Evolutionary conservation across 2,888 invertebrate species (phyloP).

Genomic region (Tenthredo amoena): DNA sequence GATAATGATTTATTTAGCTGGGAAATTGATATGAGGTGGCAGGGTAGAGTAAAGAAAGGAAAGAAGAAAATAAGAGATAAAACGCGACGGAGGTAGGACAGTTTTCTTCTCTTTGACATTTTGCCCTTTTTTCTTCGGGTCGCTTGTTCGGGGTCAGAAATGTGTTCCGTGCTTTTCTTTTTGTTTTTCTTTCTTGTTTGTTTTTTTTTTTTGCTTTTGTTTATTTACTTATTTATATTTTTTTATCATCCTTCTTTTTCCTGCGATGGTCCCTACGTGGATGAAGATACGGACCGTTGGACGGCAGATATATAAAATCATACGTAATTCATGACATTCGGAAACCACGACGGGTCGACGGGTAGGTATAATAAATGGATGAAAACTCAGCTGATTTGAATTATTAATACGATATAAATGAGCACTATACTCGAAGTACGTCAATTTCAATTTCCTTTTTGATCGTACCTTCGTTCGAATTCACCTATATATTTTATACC

Average conservation of each 20-base stretch:
- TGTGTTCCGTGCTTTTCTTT: not conserved
- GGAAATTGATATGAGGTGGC: slow-evolving; percentile 49
- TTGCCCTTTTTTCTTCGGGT: not conserved
- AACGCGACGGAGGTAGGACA: not conserved
- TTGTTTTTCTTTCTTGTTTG: not conserved
- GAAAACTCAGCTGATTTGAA: slow-evolving; percentile 1
- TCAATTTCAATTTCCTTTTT: slow-evolving; percentile 16
- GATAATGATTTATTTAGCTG: slow-evolving; percentile 70
- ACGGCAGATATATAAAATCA: slow-evolving; percentile 22
- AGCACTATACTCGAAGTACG: slow-evolving; percentile 7
- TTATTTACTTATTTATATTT: not conserved
- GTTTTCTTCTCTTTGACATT: slow-evolving; percentile 22
- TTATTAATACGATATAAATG: slow-evolving; percentile 17
- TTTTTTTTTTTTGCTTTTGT: not conserved
- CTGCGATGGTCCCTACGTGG: not conserved
- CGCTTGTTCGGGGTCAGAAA: not conserved
- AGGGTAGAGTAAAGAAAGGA: not conserved
- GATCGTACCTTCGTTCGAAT: not conserved
- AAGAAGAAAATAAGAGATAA: not conserved
- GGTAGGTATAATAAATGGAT: slow-evolving; percentile 17
- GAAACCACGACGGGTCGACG: not conserved
- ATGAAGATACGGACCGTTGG: not conserved
- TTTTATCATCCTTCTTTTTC: not conserved
- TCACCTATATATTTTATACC: too few species aligned
- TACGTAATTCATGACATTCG: slow-evolving; percentile 39